Evolutionary conservation across 2,797 vertebrate species (phyloP), one percentile per base, ranked within the genome.

Genomic region (Trichosurus vulpecula): DNA sequence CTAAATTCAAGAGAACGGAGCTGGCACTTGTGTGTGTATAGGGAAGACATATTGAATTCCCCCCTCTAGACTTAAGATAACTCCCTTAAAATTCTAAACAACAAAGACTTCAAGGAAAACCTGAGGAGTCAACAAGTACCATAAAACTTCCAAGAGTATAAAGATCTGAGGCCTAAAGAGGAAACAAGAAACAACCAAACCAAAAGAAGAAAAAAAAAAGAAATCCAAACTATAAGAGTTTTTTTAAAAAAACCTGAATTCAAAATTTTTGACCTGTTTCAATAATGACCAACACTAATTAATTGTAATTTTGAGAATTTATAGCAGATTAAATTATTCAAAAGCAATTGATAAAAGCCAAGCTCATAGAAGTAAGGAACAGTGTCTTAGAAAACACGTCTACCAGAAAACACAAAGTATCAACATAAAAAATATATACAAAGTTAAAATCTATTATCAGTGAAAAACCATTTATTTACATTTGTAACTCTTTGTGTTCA

Each of bases 391-490:
- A 94, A 54, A 19, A 47, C 5, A 57, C 16, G 66, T 16, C 54
- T 92, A 58, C 74, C 30, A 3, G 2, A 6, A 53, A 25, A 92
- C 47, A 93, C 8, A 96, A 6, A 94, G 35, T 58, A 2, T 66
- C 51, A 95, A 54, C 93, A 51, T 54, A 93, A 52, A 35, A 90
- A 95, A 2, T 2, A 74, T 66, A 61, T 41, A 41, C 74, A 6
- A 92, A 95, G 53, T 93, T 91, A 96, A 95, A 52, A 22, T 92
- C 54, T 74, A 74, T 96, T 53, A 95, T 47, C 91, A 52, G 4
- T 90, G 22, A 94, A 58, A 93, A 96, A 96, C 16, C 47, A 66
- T 90, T 93, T 95, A 90, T 95, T 96, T 52, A 4, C 31, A 94
- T 61, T 55, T 96, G 0, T 93, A 94, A 96, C 13, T 51, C 19